Evolutionary conservation across 2,888 invertebrate species (phyloP), one percentile per base, ranked within the genome.

Genomic region (Conchocele bisecta): DNA sequence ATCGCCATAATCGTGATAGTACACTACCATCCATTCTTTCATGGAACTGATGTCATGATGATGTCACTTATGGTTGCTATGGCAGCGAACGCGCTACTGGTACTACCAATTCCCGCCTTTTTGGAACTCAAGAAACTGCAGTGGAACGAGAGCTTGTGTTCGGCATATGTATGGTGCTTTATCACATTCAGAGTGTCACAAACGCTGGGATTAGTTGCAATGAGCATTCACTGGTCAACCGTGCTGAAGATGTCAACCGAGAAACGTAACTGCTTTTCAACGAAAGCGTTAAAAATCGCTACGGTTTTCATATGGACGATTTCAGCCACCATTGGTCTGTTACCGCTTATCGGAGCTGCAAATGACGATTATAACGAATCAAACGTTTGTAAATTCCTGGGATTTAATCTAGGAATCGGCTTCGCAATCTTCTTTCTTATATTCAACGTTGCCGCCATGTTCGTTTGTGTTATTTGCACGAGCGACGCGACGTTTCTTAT

Each of bases 11-110:
- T 82, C 6, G 54, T 83, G 13, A 76, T 86, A 17, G 75, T 73
- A 9, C 87, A 86, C 44, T 87, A 86, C 70, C 70, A 67, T 26
- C 78, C 82, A 1, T 76, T 77, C 69, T 81, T 82, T 56, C 86
- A 86, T 68, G 86, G 86, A 54, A 81, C 84, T 17, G 87, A 87
- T 72, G 79, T 86, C 57, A 77, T 81, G 3, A 58, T 86, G 22
- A 63, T 84, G 17, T 86, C 85, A 13, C 65, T 86, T 3, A 41
- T 85, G 35, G 75, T 78, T 26, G 70, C 83, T 15, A 82, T 86
- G 84, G 63, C 75, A 26, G 64, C 78, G 51, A 83, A 84, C 61
- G 82, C 79, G 1, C 15, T 79, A 5, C 42, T 86, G 15, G 74
- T 83, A 24, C 50, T 84, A 33, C 83, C 85, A 15, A 65, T 86